Evolutionary conservation across 2,113 vertebrate species (phyloP).

Genomic region (Percopsis transmontana): DNA sequence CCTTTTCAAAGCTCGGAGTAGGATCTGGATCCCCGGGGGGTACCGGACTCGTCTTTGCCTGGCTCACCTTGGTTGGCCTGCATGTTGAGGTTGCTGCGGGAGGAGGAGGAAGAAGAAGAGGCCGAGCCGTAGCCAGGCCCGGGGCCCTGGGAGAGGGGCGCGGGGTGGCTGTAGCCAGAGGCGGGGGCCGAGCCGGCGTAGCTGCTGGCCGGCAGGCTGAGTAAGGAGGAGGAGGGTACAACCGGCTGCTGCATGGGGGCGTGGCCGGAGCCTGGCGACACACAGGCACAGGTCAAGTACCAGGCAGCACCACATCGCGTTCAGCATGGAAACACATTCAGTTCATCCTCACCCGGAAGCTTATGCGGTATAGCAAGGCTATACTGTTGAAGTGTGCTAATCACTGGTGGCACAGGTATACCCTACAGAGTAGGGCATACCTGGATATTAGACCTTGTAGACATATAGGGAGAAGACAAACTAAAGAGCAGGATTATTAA

Average conservation of each 20-base stretch:
- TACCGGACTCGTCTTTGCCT: constrained; percentile 25
- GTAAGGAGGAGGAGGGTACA: constrained; percentile 81
- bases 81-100: constrained; percentile 93
- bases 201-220: constrained; percentile 86
- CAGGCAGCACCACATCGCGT: constrained; percentile 16
- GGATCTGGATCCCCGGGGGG: neutral
- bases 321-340: constrained; percentile 63
- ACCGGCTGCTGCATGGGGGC: constrained; percentile 89
- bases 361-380: constrained; percentile 5
- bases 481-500: constrained; percentile 4
- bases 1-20: neutral
- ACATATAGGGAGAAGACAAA: neutral
- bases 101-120: constrained; percentile 87
- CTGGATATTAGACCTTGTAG: too few relatives aligned
- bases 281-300: constrained; percentile 63
- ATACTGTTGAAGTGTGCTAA: neutral
- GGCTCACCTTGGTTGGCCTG: constrained; percentile 90
- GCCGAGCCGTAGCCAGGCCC: constrained; percentile 84
- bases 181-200: constrained; percentile 77
- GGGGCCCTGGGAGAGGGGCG: constrained; percentile 85
- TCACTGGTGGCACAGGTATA: too few relatives aligned
- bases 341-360: constrained; percentile 63
- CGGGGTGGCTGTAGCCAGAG: constrained; percentile 86
- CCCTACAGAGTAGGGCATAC: too few relatives aligned
- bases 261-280: constrained; percentile 84